Evolutionary conservation across 2,113 vertebrate species (phyloP), one percentile per base, ranked within the genome.

Genomic region (Melanerpes formicivorus): DNA sequence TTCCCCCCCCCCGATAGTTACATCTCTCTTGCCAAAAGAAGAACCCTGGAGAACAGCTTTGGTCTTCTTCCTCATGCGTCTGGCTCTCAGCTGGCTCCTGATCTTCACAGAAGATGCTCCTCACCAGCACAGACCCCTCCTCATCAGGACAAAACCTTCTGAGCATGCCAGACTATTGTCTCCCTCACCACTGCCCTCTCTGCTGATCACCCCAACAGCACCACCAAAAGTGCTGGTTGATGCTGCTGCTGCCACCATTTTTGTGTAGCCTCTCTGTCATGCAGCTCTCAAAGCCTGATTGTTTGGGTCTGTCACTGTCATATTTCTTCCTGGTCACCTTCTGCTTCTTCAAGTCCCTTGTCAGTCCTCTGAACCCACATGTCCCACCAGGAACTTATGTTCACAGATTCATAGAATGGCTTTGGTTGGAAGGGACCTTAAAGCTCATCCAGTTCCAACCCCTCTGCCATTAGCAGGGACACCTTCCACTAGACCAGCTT

Each of bases 11-110:
- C 25, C 34, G 52, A 21, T 72, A 48, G 78, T 94, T 92, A 14
- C 67, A 22, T 54, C 30, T 90, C 62, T 54, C 22, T 78, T 54
- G 81, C 29, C 42, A 82, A 75, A 94, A 93, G 52, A 54, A 88
- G 64, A 87, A 27, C 48, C 77, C 25, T 81, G 52, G 75, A 87
- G 82, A 83, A 85, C n/a, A 85, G 64, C 52, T 64, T 54, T 67
- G 22, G 40, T 82, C 14, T 10, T 81, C 50, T 82, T 42, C 21
- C 13, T 67, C 30, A 21, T 18, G 8, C 7, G 13, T 91, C 64
- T 42, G 8, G 16, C 21, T 73, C 75, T 66, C 69, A 60, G 56
- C n/a, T 34, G 17, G 10, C 52, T 75, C 42, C 48, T 81, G 64
- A 80, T 76, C 37, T 34, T 56, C 27, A 55, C 19, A 62, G 67